Conservation (phyloP, 2,888 invertebrate species). For the Ichneumoninae sp. region DNA sequence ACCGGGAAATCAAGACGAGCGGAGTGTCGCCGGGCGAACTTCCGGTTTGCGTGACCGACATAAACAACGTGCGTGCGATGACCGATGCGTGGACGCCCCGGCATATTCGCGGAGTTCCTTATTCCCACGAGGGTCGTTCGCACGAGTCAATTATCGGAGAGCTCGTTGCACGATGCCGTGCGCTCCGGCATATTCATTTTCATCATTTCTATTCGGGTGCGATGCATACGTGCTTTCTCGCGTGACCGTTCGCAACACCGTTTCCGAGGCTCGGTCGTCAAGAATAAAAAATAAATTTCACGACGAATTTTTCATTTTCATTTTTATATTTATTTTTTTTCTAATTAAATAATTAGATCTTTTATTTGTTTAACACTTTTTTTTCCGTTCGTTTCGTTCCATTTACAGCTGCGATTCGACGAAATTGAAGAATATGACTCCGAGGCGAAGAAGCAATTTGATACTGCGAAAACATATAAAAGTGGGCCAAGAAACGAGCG, state of each 20-base stretch:
- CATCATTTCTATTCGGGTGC: constrained; percentile 42
- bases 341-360: neutral
- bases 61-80: constrained; percentile 49
- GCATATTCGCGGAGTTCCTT: constrained; percentile 38
- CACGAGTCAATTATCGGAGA: constrained; percentile 50
- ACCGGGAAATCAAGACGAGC: constrained; percentile 42
- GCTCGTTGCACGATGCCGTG: constrained; percentile 23
- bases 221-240: constrained; percentile 29
- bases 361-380: neutral
- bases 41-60: constrained; percentile 66
- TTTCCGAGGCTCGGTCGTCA: neutral
- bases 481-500: constrained; percentile 16
- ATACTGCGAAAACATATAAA: constrained; percentile 16
- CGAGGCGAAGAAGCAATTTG: constrained; percentile 10
- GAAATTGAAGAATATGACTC: constrained; percentile 1
- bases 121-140: constrained; percentile 67
- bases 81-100: constrained; percentile 36
- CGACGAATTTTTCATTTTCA: neutral
- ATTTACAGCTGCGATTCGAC: neutral
- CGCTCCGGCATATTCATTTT: neutral
- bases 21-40: constrained; percentile 33
- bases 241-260: constrained; percentile 22
- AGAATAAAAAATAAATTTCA: constrained; percentile 5
- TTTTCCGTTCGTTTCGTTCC: neutral
- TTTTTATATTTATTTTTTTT: neutral